Evolutionary conservation across 2,797 vertebrate genomes (phyloP).

Genomic region (Chaunax sp.): DNA sequence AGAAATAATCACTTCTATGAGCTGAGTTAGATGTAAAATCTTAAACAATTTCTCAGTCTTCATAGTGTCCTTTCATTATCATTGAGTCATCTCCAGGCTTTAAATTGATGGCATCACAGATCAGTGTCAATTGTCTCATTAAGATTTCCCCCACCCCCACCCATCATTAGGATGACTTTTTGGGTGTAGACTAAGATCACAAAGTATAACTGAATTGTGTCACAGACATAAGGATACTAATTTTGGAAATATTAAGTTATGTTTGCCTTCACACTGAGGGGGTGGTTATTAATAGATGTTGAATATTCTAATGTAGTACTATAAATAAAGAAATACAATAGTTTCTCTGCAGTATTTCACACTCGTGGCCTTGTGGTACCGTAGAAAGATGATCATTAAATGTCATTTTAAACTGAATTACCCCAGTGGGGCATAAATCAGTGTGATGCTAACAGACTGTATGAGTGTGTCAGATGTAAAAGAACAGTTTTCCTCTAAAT

Average conservation of each 20-base stretch:
- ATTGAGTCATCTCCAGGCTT: background rate
- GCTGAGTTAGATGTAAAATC: too few relatives aligned
- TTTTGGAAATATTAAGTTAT: slow-evolving; percentile 11
- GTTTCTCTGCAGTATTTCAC: too few relatives aligned
- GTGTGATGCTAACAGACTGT: background rate
- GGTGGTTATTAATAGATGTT: background rate
- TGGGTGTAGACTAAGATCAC: slow-evolving; percentile 4
- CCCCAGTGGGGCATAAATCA: slow-evolving; percentile 11
- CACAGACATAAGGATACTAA: background rate
- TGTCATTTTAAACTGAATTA: background rate
- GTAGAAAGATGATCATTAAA: slow-evolving; percentile 21
- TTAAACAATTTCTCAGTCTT: too few relatives aligned
- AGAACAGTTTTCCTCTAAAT: too few relatives aligned
- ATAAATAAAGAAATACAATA: too few relatives aligned
- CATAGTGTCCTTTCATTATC: slow-evolving; percentile 1
- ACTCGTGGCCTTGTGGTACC: background rate
- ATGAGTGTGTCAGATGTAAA: background rate
- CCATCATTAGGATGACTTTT: too few relatives aligned
- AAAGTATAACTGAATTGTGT: slow-evolving; percentile 7
- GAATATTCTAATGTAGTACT: too few relatives aligned
- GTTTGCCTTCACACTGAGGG: background rate
- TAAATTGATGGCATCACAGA: slow-evolving; percentile 6
- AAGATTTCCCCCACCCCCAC: too few relatives aligned
- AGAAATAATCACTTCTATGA: slow-evolving; percentile 3
- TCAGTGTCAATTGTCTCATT: background rate